Base-by-base conservation (phyloP, 1,140 invertebrate species). In the Neoseiulus cucumeris region DNA sequence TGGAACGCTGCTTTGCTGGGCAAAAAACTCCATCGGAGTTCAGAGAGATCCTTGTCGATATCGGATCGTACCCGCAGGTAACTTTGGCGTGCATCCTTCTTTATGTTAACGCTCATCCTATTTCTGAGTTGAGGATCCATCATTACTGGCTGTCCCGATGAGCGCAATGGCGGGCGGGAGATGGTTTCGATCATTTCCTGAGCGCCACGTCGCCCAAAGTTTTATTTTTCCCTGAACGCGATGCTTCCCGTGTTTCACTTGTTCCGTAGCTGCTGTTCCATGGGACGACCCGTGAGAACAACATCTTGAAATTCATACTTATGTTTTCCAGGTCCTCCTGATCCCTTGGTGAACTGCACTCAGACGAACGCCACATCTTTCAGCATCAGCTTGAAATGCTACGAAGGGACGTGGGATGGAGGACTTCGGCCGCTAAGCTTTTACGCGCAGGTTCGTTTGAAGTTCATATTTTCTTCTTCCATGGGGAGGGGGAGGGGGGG, bases 341-440 rank as follows among this genome's bases (percentile, higher is more conserved):
- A 72, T 20, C 69, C 73, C 1, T 68, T 73, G 17, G 66, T 69
- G 42, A 68, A 68, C 20, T 72, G 71, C 65, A 55, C 66, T 1
- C 64, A 74, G 9, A 69, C 68, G 9, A 72, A 73, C 66, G 68
- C 72, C 44, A 72, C 72, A 1, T 68, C 66, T 25, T 66, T 59
- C 5, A 70, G 68, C 73, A 79, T 89, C 45, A 82, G 84, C 72
- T 84, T 90, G 64, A 82, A 81, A 66, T 90, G 87, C 73, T 75
- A 81, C 45, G 51, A 59, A 59, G 51, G 51, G 22, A 81, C 85
- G 0, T 86, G 87, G 25, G 82, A 83, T 70, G 85, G 87, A 70
- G 87, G 87, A 12, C 87, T 87, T 6, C 79, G 87, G 30, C 80
- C 83, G n/a, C 87, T 89, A 74, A 82, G 83, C 72, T 90, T 90